Conservation (phyloP, 2,113 vertebrate genomes). For the Anolis carolinensis region DNA sequence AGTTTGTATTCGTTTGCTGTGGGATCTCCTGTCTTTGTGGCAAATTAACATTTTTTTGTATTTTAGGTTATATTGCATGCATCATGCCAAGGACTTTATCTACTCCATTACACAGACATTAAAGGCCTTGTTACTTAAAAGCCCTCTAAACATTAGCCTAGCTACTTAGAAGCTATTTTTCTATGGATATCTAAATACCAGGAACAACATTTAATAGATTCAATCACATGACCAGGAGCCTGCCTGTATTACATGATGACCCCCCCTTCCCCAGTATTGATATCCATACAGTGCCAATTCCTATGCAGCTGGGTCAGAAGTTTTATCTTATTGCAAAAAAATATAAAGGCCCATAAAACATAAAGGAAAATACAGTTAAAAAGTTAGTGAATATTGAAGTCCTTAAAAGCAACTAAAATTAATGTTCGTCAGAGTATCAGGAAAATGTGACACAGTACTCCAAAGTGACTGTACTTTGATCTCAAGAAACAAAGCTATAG, state of each 20-base stretch:
- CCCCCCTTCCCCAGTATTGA: too few species aligned
- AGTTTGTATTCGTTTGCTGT: conserved; percentile 77
- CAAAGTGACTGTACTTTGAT: too few species aligned
- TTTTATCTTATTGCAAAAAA: not conserved
- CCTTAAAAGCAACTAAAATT: too few species aligned
- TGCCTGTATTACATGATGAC: too few species aligned
- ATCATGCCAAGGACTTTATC: conserved; percentile 68
- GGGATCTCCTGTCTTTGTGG: conserved; percentile 66
- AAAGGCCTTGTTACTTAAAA: conserved; percentile 53
- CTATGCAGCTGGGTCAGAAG: not conserved
- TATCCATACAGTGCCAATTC: too few species aligned
- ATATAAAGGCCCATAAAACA: too few species aligned
- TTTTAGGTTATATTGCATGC: conserved; percentile 62
- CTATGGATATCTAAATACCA: not conserved
- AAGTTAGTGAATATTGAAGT: too few species aligned
- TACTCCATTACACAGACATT: conserved; percentile 33
- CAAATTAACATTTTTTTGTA: conserved; percentile 74
- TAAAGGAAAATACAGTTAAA: too few species aligned
- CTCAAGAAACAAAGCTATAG: too few species aligned
- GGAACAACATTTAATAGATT: not conserved
- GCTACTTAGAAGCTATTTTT: not conserved
- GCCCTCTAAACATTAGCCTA: conserved; percentile 21
- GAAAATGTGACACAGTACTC: too few species aligned
- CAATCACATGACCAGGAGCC: not conserved
- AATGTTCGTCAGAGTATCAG: too few species aligned